Conservation (phyloP, 2,888 invertebrate species). For the Noctuana brunneofusca region DNA sequence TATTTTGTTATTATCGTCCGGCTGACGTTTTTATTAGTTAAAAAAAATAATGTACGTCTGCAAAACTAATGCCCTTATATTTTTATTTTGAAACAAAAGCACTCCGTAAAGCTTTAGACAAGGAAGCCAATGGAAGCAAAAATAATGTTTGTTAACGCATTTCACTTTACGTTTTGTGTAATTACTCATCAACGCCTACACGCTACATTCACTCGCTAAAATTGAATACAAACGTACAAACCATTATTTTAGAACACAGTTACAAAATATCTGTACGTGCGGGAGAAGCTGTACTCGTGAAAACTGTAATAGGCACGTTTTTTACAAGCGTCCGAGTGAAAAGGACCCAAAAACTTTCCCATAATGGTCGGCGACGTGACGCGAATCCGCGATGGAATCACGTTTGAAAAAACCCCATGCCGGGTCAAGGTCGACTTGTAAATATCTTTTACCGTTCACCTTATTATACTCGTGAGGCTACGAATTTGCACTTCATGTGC, state of each 20-base stretch:
- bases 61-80: too few relatives aligned
- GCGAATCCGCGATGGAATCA: conserved; percentile 20
- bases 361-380: conserved; percentile 28
- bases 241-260: conserved; percentile 11
- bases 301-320: conserved; percentile 23
- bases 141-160: background rate
- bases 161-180: background rate
- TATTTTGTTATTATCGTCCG: too few relatives aligned
- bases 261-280: conserved; percentile 22
- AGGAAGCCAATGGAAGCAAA: background rate
- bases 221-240: conserved; percentile 12
- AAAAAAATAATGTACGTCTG: too few relatives aligned
- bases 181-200: conserved; percentile 8
- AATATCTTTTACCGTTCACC: conserved; percentile 8
- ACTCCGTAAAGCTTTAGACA: too few relatives aligned
- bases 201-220: background rate
- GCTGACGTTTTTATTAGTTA: too few relatives aligned
- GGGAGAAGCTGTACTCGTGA: conserved; percentile 4
- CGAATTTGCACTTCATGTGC: too few relatives aligned
- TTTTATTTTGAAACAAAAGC: too few relatives aligned
- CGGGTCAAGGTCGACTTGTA: conserved; percentile 18
- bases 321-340: conserved; percentile 26
- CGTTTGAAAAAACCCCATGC: conserved; percentile 15
- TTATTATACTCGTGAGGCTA: too few relatives aligned
- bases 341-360: conserved; percentile 31